A percentile compares a stretch with the other conserved stretches of the same genome.
These are phyloP conservation scores for Drosophila varians DNA, from an alignment of 1,140 invertebrate species.

Conservation along the genomic window DNA sequence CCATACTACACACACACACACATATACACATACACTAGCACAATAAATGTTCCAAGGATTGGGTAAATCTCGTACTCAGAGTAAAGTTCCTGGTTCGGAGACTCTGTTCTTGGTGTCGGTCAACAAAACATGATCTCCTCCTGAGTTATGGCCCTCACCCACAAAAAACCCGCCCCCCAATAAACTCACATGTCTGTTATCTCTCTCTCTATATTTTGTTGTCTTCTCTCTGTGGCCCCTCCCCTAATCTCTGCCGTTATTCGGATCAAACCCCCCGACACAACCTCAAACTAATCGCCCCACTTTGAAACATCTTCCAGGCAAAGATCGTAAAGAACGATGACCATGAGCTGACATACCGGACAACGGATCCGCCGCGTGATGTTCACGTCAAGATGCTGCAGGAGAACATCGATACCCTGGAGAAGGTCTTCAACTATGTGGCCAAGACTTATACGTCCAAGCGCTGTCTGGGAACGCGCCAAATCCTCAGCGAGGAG, in stretches of 20 bases:
- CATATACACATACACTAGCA: constrained; percentile 14
- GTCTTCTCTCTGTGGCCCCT: constrained; percentile 2
- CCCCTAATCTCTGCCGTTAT: constrained; percentile 31
- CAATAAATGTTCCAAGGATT: constrained; percentile 44
- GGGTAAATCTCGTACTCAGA: constrained; percentile 24
- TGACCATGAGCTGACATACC: constrained; percentile 87
- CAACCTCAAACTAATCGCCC: constrained; percentile 16
- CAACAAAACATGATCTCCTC: constrained; percentile 38
- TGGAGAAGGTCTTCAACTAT: constrained; percentile 93
- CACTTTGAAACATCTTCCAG: constrained; percentile 47
- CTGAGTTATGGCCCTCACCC: constrained; percentile 36
- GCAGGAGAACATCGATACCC: constrained; percentile 91
- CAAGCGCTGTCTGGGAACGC: constrained; percentile 93
- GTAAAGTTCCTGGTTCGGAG: constrained; percentile 9
- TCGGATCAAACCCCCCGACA: constrained; percentile 6
- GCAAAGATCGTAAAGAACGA: constrained; percentile 75
- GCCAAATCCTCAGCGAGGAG: constrained; percentile 95
- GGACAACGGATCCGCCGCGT: constrained; percentile 88
- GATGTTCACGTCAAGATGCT: constrained; percentile 89
- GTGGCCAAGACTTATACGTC: constrained; percentile 89
- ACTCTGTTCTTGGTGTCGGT: constrained; percentile 45
- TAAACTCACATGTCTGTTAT: constrained; percentile 42
- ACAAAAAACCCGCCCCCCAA: neutral
- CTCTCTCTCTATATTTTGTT: constrained; percentile 16
- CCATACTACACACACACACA: constrained; percentile 15